Base-by-base conservation (phyloP, 2,888 invertebrate species). In the Pristionchus japonicus region DNA sequence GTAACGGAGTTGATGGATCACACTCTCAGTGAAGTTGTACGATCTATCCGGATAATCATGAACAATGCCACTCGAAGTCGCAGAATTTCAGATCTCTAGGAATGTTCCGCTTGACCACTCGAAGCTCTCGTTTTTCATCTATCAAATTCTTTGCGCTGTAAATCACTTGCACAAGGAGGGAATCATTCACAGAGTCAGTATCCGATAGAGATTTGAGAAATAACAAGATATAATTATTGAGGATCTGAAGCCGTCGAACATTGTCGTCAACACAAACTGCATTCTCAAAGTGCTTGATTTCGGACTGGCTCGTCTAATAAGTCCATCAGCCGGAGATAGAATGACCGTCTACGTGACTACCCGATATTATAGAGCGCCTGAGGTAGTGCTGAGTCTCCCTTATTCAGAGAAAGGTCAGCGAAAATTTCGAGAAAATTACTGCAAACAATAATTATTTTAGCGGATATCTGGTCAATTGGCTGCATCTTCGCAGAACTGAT, bases 401-500 rank as follows among this genome's bases (percentile, higher is more conserved):
- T 99, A 99, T 96, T 98, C 98, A 93, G 98, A 98, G 95, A 99
- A 99, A 96, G 95, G 96, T 96, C 3, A 43, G 77, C 23, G 27
- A n/a, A 57, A 23, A n/a, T 85, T 77, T n/a, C n/a, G n/a, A n/a
- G n/a, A n/a, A n/a, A n/a, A n/a, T n/a, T n/a, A n/a, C n/a, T n/a
- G n/a, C n/a, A 20, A 57, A 40, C 1, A 67, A n/a, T 34, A 9
- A 3, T 17, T 1, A n/a, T 77, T 77, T 87, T 88, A 93, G 94
- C 93, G 49, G 94, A 94, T 89, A 92, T 94, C 57, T 94, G 94
- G 94, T 92, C 92, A 9, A 92, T 93, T 40, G 93, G 93, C 15
- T 99, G 99, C 96, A 99, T 99, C 95, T 99, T 99, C 98, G 99
- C 98, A 47, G 99, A 99, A 95, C 98, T 99, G 97, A 98, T 99